A percentile compares a stretch with the other conserved stretches of the same genome.
Evolutionary conservation across 2,797 vertebrate species (phyloP).

Genomic region (Threskiornis aethiopicus): DNA sequence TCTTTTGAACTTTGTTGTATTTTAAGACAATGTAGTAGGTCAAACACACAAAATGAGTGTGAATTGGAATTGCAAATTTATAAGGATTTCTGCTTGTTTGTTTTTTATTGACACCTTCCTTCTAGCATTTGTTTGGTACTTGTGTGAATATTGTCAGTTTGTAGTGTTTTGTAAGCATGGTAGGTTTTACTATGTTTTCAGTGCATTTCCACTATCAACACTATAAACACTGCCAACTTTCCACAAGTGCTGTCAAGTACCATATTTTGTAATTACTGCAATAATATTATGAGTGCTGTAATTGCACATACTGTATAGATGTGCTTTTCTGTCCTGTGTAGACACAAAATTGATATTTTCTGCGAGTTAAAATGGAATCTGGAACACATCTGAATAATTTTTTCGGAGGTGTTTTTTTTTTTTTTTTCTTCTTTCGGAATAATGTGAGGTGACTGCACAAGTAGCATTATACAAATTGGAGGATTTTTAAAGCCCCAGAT

Average conservation of each 20-base stretch:
- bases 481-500: neutral
- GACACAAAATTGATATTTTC: neutral
- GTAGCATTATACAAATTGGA: neutral
- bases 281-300: conserved; percentile 48
- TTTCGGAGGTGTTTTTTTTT: neutral
- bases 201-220: neutral
- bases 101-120: neutral
- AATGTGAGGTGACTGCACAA: neutral
- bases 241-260: conserved; percentile 57
- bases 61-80: neutral
- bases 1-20: neutral
- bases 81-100: neutral
- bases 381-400: neutral
- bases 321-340: neutral
- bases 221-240: conserved; percentile 54
- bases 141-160: neutral
- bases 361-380: neutral
- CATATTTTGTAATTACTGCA: conserved; percentile 56
- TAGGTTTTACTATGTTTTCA: neutral
- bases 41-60: neutral
- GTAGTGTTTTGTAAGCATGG: conserved; percentile 37
- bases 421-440: neutral
- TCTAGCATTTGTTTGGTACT: conserved; percentile 25
- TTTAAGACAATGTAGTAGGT: neutral
- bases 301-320: neutral